Percentiles rank a stretch among this genome's conserved stretches.
phyloP scores from a whole-genome alignment of 2,113 vertebrate species.

The Sus scrofa region T2T-Sscrofa CM000813.6:16798501-16799000 shows the following conservation, averaged over 20 bases:
- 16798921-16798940: neutral
- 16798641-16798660: no score
- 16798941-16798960: neutral
- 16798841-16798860: no score
- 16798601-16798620: neutral
- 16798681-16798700: neutral
- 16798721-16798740: neutral
- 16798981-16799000: neutral
- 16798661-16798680: neutral
- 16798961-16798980: neutral
- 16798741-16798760: neutral
- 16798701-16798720: neutral
- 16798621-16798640: neutral
- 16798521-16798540: fast-evolving
- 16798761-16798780: neutral
- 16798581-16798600: neutral
- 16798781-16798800: no score
- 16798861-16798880: neutral
- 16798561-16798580: no score
- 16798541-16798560: neutral
- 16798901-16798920: neutral
- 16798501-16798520: neutral
- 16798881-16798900: neutral
- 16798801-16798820: neutral
- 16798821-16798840: neutral